Percentiles rank a stretch among this genome's conserved stretches.
phyloP scores from a whole-genome alignment of 2,797 vertebrate species.

The Cichlasoma orientale region DNA sequence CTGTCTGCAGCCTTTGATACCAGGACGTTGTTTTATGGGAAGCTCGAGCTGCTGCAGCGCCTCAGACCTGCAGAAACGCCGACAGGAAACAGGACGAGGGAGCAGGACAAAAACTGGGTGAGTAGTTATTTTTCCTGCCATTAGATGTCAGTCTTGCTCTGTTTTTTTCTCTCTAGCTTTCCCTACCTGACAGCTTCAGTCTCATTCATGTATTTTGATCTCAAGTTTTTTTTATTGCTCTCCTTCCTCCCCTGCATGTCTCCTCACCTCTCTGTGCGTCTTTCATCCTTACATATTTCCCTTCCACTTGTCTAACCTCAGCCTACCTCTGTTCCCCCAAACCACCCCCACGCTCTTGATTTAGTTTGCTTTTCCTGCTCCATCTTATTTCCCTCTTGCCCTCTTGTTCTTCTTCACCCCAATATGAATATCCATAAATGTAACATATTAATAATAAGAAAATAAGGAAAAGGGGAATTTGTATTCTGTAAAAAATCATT shows the following conservation, averaged over 20 bases:
- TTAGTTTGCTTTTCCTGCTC: background rate
- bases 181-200: background rate
- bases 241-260: background rate
- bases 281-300: background rate
- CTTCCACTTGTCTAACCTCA: background rate
- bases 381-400: background rate
- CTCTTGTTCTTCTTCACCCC: background rate
- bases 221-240: background rate
- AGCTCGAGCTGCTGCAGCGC: background rate
- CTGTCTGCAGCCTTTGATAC: background rate
- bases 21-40: background rate
- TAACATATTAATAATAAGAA: too few relatives aligned
- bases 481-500: too few relatives aligned
- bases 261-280: background rate
- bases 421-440: too few relatives aligned
- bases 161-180: background rate
- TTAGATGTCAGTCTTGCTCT: slow-evolving; percentile 35
- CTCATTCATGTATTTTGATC: background rate
- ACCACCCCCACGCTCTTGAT: background rate
- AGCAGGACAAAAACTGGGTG: background rate
- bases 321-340: background rate
- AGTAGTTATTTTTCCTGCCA: background rate
- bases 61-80: background rate
- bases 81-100: background rate
- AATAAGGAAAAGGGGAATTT: too few relatives aligned